Evolutionary conservation across 2,888 invertebrate species (phyloP), one percentile per base, ranked within the genome.

Genomic region (Alcis repandata): DNA sequence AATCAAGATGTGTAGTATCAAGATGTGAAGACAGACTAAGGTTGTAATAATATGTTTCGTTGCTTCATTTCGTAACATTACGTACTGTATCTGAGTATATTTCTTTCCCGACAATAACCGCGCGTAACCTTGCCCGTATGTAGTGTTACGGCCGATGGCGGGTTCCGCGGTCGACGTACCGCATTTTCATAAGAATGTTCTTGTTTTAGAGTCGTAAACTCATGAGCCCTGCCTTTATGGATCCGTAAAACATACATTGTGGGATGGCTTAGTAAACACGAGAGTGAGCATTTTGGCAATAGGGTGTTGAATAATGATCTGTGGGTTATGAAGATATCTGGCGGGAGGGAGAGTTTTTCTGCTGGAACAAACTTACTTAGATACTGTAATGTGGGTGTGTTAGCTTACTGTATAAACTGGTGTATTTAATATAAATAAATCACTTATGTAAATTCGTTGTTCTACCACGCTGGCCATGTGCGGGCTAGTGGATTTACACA

Each of bases 161-260:
- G 36, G 58, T 59, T 43, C 48, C 59, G 54, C 64, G 64, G 64
- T 64, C 64, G 64, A 49, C 22, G 54, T 56, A 45, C 54, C 20
- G 49, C 43, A 56, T 64, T 64, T 64, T 59, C 64, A 64, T 64
- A 64, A 59, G 59, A 59, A 64, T 56, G 59, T 38, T 54, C 54
- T 64, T 54, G 63, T 59, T 64, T 64, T 59, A 59, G 43, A 59
- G 49, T 51, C 49, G 59, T 64, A 59, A 64, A 59, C 43, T 58
- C 54, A 41, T 64, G 58, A 53, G 38, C 22, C 58, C n/a, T 38
- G 54, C 49, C 20, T 59, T 59, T 59, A 64, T 56, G 53, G n/a
- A 11, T 49, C 11, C 41, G 64, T 59, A 59, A 59, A 64, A 64
- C 20, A 41, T 64, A 63, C 49, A 49, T 15, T 38, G 53, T 61